Evolutionary conservation across 1,140 invertebrate genomes (phyloP), one percentile per base, ranked within the genome.

Genomic region (Medauroidea extradentata): DNA sequence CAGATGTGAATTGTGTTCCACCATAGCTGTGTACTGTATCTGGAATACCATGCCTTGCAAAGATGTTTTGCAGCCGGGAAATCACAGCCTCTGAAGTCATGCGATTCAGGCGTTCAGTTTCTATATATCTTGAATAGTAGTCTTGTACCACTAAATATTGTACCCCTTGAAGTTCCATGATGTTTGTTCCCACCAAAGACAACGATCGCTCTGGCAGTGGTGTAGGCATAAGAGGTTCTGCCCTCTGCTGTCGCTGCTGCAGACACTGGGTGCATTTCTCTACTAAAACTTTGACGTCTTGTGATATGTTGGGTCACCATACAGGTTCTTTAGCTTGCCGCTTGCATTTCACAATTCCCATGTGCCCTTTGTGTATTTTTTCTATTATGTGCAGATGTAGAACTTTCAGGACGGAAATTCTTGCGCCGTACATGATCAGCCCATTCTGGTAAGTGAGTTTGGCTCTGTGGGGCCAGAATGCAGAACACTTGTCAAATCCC

Each of bases 1-100:
- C 16, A 5, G 50, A 52, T 52, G 19, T 23, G n/a, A 52, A 52
- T 25, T 52, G 50, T 13, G 50, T 19, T 5, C 50, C 50, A 23
- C 27, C 27, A 52, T 52, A 4, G n/a, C 50, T 24, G n/a, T 16
- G 18, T 42, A 24, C 19, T 52, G n/a, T 16, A 4, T 29, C 19
- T 7, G 50, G 50, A 24, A 52, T 52, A n/a, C 50, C 50, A 52
- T 52, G 27, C 25, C 18, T 4, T 23, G 50, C 19, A 29, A 52
- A 52, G 8, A 19, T 23, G 25, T 52, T 23, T 29, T 52, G 19
- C n/a, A 42, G 11, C n/a, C n/a, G 3, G 7, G 19, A 3, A 23
- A 52, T 42, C 25, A 52, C 24, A 7, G 19, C 24, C n/a, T 52
- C 27, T 23, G 19, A 11, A 39, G 24, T 23, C 18, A 29, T 52